A percentile compares a stretch with the other conserved stretches of the same genome.
Evolutionary conservation across 2,797 vertebrate genomes (phyloP).

Genomic region (Gouania willdenowi): DNA sequence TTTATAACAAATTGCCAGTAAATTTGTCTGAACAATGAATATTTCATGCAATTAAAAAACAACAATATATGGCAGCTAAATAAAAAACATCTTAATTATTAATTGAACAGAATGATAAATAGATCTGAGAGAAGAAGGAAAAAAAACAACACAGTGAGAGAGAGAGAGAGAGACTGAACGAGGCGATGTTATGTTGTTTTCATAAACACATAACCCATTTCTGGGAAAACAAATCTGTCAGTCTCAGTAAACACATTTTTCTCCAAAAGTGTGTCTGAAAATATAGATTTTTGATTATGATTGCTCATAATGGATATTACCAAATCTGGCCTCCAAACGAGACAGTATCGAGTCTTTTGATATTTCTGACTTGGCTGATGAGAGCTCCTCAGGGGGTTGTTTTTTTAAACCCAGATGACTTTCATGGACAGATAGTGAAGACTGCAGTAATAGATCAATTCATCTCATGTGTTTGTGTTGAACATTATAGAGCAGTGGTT

Average conservation of each 20-base stretch:
- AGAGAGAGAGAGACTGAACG: slow-evolving; percentile 68
- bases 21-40: slow-evolving; percentile 79
- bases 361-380: slow-evolving; percentile 50
- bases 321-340: slow-evolving; percentile 38
- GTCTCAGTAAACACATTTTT: slow-evolving; percentile 61
- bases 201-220: slow-evolving; percentile 78
- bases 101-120: slow-evolving; percentile 82
- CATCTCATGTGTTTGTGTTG: slow-evolving; percentile 29
- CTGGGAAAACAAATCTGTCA: slow-evolving; percentile 75
- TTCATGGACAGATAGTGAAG: slow-evolving; percentile 58
- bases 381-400: slow-evolving; percentile 60
- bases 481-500: slow-evolving; percentile 15
- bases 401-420: slow-evolving; percentile 49
- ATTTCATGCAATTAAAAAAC: slow-evolving; percentile 82
- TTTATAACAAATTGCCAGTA: slow-evolving; percentile 79
- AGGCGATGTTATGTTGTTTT: slow-evolving; percentile 71
- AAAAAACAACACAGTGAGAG: slow-evolving; percentile 62
- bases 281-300: slow-evolving; percentile 76
- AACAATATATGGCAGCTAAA: slow-evolving; percentile 79
- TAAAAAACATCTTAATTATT: slow-evolving; percentile 85
- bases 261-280: slow-evolving; percentile 66
- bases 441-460: slow-evolving; percentile 59
- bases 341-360: slow-evolving; percentile 53
- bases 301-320: slow-evolving; percentile 70
- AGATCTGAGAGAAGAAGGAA: slow-evolving; percentile 68